Conservation (phyloP, 2,113 vertebrate species). For the Choloepus hoffmanni region DNA sequence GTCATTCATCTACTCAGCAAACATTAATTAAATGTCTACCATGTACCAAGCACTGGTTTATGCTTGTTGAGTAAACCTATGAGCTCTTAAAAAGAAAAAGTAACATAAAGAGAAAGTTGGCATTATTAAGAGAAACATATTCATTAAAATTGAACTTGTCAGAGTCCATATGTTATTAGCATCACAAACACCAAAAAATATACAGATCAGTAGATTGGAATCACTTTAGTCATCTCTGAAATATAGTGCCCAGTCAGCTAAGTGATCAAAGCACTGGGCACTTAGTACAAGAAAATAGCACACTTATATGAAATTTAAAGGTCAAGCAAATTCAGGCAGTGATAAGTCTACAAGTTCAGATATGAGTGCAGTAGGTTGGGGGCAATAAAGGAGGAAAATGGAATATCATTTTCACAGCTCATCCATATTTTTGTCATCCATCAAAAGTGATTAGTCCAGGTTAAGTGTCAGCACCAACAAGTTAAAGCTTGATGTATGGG, state of each 20-base stretch:
- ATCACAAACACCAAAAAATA: constrained; percentile 35
- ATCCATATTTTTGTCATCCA: constrained; percentile 32
- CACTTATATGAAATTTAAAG: constrained; percentile 53
- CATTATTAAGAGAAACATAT: constrained; percentile 25
- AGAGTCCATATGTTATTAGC: constrained; percentile 15
- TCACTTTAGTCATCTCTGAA: constrained; percentile 21
- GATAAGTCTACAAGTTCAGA: constrained; percentile 19
- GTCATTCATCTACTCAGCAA: constrained; percentile 51
- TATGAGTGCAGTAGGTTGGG: neutral
- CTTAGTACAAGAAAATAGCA: constrained; percentile 4
- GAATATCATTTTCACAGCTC: neutral
- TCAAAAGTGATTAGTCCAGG: constrained; percentile 62
- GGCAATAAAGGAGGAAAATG: constrained; percentile 41
- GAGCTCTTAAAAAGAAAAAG: constrained; percentile 31
- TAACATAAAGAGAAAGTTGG: constrained; percentile 48
- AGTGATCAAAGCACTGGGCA: neutral
- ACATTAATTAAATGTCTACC: constrained; percentile 62
- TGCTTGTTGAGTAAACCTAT: constrained; percentile 68
- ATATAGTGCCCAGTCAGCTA: neutral
- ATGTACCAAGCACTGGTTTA: constrained; percentile 23
- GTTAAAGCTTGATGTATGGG: constrained; percentile 55
- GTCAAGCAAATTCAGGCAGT: constrained; percentile 9
- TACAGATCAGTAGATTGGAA: neutral
- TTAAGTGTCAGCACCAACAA: constrained; percentile 57
- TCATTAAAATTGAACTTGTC: constrained; percentile 33